phyloP scores from a whole-genome alignment of 2,888 invertebrate genomes.

The Eucriotettix oculatus region DNA sequence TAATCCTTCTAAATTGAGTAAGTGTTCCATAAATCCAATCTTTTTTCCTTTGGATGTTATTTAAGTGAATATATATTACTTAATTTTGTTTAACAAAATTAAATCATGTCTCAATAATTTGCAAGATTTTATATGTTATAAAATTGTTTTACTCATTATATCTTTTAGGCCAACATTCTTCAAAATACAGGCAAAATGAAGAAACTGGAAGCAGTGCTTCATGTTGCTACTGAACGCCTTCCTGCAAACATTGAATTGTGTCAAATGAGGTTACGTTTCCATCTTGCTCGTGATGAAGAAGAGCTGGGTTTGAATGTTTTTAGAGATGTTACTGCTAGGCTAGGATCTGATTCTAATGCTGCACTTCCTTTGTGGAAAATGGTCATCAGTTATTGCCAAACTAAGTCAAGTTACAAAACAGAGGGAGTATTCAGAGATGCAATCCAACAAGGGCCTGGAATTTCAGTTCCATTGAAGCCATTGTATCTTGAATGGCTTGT shows the following conservation, averaged over 20 bases:
- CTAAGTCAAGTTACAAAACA: conserved; percentile 7
- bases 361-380: conserved; percentile 30
- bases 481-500: conserved; percentile 42
- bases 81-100: too few relatives aligned
- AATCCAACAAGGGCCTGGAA: conserved; percentile 27
- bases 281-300: conserved; percentile 27
- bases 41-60: too few relatives aligned
- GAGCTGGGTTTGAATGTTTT: conserved; percentile 19
- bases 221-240: conserved; percentile 28
- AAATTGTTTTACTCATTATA: neutral
- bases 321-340: conserved; percentile 6
- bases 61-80: too few relatives aligned
- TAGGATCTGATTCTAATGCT: conserved; percentile 6
- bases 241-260: conserved; percentile 32
- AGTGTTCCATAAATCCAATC: too few relatives aligned
- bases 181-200: conserved; percentile 11
- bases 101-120: too few relatives aligned
- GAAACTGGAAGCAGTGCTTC: conserved; percentile 22
- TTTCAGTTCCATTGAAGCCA: conserved; percentile 38
- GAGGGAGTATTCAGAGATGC: conserved; percentile 13
- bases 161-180: conserved; percentile 11
- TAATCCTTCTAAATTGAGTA: too few relatives aligned
- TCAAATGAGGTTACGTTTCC: conserved; percentile 30
- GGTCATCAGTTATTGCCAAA: conserved; percentile 13
- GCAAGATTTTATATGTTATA: too few relatives aligned